Evolutionary conservation across 2,113 vertebrate species (phyloP), one percentile per base, ranked within the genome.

Genomic region (Perca fluviatilis): DNA sequence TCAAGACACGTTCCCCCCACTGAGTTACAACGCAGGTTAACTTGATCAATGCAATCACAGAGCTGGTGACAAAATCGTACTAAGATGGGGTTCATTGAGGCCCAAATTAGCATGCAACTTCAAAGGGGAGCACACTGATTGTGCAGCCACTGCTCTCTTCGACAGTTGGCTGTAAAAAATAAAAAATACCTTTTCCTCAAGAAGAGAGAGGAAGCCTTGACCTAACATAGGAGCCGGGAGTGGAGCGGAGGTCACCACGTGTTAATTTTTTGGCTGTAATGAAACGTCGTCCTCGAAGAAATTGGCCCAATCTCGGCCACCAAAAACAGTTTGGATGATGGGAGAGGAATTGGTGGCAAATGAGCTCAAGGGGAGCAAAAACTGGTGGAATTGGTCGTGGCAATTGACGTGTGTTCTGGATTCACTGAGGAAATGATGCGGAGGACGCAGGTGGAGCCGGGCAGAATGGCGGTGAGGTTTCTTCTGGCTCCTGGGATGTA

Each of bases 11-110:
- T 65, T 27, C 36, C 57, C 72, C 84, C 82, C 62, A 57, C 84
- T 77, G 89, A 74, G 90, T 51, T 74, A 83, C 82, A 83, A 76
- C 16, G 60, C 87, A 80, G 83, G 86, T 92, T 89, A 87, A 88
- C 83, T 74, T 78, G 80, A 93, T 92, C 88, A 84, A 80, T 87
- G 91, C 91, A 89, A 92, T 93, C 92, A 91, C n/a, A n/a, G 86
- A 50, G 65, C 80, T 72, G 83, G 83, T 30, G 58, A 84, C 69
- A 79, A 87, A 87, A 91, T 86, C 75, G 56, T 47, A 79, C 71
- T 21, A 71, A 86, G 81, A 88, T 58, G 82, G 58, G 66, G 83
- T 87, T 92, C 79, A 85, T 90, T 84, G 88, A 82, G 54, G 75
- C 51, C 21, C 30, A 80, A 90, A 91, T 93, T 91, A 90, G 88